Conservation (phyloP, 2,113 vertebrate species). For the Erpornis zantholeuca region DNA sequence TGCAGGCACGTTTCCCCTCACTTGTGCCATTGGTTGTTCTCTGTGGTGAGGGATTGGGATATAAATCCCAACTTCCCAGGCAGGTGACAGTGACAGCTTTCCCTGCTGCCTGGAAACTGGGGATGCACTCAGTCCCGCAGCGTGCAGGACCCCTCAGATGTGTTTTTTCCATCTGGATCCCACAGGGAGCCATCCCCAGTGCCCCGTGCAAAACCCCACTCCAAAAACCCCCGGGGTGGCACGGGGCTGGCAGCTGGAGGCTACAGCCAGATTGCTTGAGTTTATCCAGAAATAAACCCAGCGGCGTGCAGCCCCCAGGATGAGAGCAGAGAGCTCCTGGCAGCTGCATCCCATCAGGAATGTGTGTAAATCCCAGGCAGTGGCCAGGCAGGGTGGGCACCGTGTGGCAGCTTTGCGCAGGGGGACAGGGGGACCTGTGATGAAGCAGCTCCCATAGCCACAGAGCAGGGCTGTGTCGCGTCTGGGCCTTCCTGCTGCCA, state of each 20-base stretch:
- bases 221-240: background rate
- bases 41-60: background rate
- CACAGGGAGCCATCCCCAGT: accelerated
- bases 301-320: background rate
- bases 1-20: background rate
- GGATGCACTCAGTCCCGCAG: background rate
- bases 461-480: accelerated
- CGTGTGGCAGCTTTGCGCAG: background rate
- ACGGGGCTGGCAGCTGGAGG: background rate
- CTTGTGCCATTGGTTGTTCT: background rate
- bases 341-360: conserved; percentile 7
- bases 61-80: background rate
- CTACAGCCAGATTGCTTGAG: background rate
- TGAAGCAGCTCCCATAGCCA: background rate
- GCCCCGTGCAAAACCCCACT: background rate
- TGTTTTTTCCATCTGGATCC: background rate
- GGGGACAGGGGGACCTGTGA: background rate
- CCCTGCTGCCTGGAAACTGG: background rate
- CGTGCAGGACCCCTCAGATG: background rate
- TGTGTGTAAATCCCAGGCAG: background rate
- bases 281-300: conserved; percentile 32
- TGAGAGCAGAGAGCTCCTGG: background rate
- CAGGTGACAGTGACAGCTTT: background rate
- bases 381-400: background rate
- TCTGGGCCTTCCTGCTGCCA: background rate